These are phyloP conservation scores for Ammodytes marinus DNA, from an alignment of 2,113 vertebrate genomes.

Conservation along the genomic window DNA sequence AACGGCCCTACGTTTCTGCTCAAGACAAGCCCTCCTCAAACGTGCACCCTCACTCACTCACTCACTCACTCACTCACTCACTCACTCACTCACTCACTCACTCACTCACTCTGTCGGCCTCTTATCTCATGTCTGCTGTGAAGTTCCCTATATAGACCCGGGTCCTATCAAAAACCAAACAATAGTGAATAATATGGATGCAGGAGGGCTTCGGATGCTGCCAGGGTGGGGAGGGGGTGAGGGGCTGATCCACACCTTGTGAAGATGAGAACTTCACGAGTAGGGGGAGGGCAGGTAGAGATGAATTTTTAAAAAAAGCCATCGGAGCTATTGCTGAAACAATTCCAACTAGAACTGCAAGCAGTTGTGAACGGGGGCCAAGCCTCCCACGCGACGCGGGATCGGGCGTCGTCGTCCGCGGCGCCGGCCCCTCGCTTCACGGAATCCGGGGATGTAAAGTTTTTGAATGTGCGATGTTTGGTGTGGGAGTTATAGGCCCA, in stretches of 20 bases:
- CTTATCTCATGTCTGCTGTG: conserved; percentile 78
- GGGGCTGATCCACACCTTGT: no score
- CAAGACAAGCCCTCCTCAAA: conserved; percentile 50
- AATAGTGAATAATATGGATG: no score
- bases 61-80: conserved; percentile 23
- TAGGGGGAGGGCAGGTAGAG: conserved; percentile 49
- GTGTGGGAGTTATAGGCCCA: no score
- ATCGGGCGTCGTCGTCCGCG: no score
- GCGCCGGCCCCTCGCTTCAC: no score
- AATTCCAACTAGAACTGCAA: no score
- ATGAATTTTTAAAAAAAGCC: conserved; percentile 84
- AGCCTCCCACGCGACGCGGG: no score
- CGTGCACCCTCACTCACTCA: conserved; percentile 6
- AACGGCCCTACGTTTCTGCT: conserved; percentile 56
- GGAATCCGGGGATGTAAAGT: no score
- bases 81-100: conserved; percentile 21
- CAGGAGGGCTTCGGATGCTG: no score
- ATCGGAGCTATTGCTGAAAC: conserved; percentile 97
- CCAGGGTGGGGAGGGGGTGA: no score
- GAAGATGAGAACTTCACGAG: conserved; percentile 47
- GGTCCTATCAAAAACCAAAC: conserved; percentile 87
- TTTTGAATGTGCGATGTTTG: no score
- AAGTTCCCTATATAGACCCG: conserved; percentile 75
- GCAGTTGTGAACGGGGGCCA: no score
- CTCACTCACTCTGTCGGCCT: conserved; percentile 10